phyloP scores from a whole-genome alignment of 2,797 vertebrate species.

The Acipenser ruthenus region DNA sequence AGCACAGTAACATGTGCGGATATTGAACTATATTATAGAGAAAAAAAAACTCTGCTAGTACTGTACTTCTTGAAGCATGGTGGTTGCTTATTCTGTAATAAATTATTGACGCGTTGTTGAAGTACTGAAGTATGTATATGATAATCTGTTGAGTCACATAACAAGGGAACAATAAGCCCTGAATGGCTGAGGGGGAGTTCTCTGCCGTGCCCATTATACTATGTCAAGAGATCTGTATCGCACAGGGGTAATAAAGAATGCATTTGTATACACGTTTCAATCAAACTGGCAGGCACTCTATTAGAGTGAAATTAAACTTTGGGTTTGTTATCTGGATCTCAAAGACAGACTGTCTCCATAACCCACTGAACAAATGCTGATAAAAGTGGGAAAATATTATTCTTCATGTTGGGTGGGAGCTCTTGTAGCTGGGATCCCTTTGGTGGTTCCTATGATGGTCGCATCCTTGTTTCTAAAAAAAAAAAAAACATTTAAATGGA shows the following conservation, averaged over 20 bases:
- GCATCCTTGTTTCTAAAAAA: no score
- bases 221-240: slow-evolving; percentile 37
- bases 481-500: no score
- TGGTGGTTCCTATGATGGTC: slow-evolving; percentile 10
- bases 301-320: slow-evolving; percentile 34
- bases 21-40: not conserved
- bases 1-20: no score
- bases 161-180: no score
- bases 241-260: slow-evolving; percentile 39
- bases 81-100: slow-evolving; percentile 1
- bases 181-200: slow-evolving; percentile 23
- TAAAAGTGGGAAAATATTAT: slow-evolving; percentile 45
- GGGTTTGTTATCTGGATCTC: slow-evolving; percentile 43
- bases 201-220: slow-evolving; percentile 32
- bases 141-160: no score
- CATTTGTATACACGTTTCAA: slow-evolving; percentile 35
- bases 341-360: slow-evolving; percentile 45
- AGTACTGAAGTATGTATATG: no score
- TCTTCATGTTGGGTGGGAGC: slow-evolving; percentile 34
- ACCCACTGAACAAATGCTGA: slow-evolving; percentile 49
- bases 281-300: slow-evolving; percentile 34
- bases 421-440: slow-evolving; percentile 24
- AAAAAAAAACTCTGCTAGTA: slow-evolving; percentile 4
- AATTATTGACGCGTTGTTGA: no score
- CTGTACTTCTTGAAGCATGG: slow-evolving; percentile 31